Evolutionary conservation across 2,113 vertebrate species (phyloP), one percentile per base, ranked within the genome.

Genomic region (Seriola aureovittata): DNA sequence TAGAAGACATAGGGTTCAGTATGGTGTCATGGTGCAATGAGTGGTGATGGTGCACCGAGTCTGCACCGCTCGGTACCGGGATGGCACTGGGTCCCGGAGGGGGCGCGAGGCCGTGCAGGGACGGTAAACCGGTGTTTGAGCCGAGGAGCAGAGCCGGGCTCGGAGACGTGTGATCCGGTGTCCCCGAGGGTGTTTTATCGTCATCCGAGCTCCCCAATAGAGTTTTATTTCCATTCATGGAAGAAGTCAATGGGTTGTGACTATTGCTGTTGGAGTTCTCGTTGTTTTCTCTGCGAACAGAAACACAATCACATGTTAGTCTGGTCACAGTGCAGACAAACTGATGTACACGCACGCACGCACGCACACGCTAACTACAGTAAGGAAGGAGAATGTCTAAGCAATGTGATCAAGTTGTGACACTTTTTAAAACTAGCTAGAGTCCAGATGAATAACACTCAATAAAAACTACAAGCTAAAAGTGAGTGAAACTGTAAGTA

Each of bases 1-100:
- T 99, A 84, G 98, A 98, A 50, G 98, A 99, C 98, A 99, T 99
- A 90, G 98, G 96, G 95, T 99, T 99, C 94, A 99, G 97, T 93
- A 99, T 99, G 92, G 97, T 97, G 96, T 99, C 98, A 92, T 99
- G 98, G 95, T 99, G 98, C 95, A 99, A 94, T 75, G 96, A 94
- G 92, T 99, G 98, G 85, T 99, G 98, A 81, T 98, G 98, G 90
- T 98, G 98, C 95, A 98, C 95, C 25, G 97, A 95, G 87, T 99
- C 98, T 4, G 94, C 82, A n/a, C 96, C 86, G 67, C 95, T 96
- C 17, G 97, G 96, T 71, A 99, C 97, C 2, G 97, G 97, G 82
- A 99, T 97, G 42, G 98, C 98, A 86, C 98, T 99, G 84, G 98
- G 98, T 58, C 97, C 98, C n/a, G 96, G 98, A 11, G 97, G 98